A percentile compares a stretch with the other conserved stretches of the same genome.
Conservation (phyloP, 2,888 invertebrate genomes). For the Cantharis lateralis region DNA sequence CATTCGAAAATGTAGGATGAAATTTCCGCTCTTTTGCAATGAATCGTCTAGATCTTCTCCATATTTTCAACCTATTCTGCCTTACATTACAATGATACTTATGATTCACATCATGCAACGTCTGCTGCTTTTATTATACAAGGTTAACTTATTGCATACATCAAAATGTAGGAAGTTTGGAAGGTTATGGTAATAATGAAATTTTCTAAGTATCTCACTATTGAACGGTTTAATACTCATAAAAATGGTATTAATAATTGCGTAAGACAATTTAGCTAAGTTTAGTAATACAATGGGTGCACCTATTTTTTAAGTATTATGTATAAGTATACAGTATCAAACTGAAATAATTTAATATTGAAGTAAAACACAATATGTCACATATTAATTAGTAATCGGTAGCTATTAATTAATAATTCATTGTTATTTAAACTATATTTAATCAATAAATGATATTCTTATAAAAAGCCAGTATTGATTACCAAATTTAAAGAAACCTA, state of each 20-base stretch:
- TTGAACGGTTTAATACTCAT: not conserved
- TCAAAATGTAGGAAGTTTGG: conserved; percentile 18
- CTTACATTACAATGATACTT: conserved; percentile 14
- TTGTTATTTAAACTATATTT: no score
- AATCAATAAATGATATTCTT: no score
- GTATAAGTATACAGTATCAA: no score
- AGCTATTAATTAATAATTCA: no score
- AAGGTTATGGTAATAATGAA: conserved; percentile 16
- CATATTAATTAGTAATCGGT: no score
- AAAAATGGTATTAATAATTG: not conserved
- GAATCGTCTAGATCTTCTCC: conserved; percentile 19
- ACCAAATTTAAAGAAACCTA: no score
- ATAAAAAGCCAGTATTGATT: no score
- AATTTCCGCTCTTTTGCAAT: conserved; percentile 21
- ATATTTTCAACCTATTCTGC: conserved; percentile 26
- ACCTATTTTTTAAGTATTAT: no score
- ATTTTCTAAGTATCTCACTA: not conserved
- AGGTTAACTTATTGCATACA: conserved; percentile 5
- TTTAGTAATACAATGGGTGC: not conserved
- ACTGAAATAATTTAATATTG: no score
- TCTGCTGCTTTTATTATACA: conserved; percentile 16
- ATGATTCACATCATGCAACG: conserved; percentile 23
- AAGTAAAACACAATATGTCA: no score
- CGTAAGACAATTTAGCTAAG: not conserved
- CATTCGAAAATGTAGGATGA: conserved; percentile 25